phyloP scores from a whole-genome alignment of 2,888 invertebrate genomes.

The Rhimphoctona megacephalus region DNA sequence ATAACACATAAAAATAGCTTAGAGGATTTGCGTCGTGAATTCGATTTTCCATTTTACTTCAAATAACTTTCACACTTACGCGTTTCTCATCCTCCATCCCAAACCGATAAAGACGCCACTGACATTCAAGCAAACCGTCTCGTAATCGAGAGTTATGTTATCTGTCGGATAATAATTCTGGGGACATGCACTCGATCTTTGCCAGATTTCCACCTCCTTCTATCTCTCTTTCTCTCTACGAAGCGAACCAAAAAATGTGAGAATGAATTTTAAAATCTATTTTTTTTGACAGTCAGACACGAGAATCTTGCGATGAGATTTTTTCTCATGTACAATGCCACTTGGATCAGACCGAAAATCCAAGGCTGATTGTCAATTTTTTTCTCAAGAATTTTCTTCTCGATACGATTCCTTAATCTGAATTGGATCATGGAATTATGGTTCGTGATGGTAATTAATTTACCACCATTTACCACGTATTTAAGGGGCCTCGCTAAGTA shows the following conservation, averaged over 20 bases:
- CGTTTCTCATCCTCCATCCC: constrained; percentile 54
- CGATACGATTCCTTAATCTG: neutral
- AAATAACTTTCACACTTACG: constrained; percentile 38
- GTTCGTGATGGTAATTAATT: no score
- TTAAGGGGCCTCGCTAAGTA: no score
- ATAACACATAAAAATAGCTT: no score
- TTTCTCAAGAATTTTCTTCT: neutral
- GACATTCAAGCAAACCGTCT: constrained; percentile 39
- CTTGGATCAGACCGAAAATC: neutral
- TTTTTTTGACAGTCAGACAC: constrained; percentile 35
- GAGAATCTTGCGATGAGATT: constrained; percentile 16
- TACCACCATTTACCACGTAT: no score
- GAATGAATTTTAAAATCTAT: constrained; percentile 10
- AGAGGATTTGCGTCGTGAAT: neutral
- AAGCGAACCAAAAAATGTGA: constrained; percentile 10
- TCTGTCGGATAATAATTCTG: constrained; percentile 23
- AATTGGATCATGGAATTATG: neutral
- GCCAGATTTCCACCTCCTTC: neutral
- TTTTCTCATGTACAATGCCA: constrained; percentile 26
- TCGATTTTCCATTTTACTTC: neutral
- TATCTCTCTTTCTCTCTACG: constrained; percentile 1
- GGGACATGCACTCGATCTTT: constrained; percentile 20
- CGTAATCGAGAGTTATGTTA: neutral
- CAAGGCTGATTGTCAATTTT: constrained; percentile 16
- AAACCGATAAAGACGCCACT: constrained; percentile 49